Base-by-base conservation (phyloP, 1,140 invertebrate species). In the Campodea augens region DNA sequence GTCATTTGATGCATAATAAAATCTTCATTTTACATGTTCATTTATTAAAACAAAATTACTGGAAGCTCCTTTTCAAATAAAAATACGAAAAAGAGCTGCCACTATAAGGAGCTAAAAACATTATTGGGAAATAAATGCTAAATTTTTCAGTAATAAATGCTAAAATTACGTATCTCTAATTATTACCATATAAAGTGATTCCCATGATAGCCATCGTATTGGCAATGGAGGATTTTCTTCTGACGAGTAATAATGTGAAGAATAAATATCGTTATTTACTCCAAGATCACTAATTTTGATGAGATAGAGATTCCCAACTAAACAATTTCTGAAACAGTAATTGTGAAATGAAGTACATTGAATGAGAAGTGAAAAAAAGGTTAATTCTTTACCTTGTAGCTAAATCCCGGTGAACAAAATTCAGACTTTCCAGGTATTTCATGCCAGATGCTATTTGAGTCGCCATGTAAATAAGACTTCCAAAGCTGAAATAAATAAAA, bases 241-340 rank as follows among this genome's bases (percentile, higher is more conserved):
- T 4, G 84, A 74, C 55, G 78, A 77, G 60, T 79, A 83, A 61
- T 90, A 90, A 61, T 91, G 85, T 25, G 72, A 69, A 15, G 75
- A 69, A 60, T 89, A 91, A n/a, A 80, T 57, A 63, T 84, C 81
- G 55, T 84, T 81, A 63, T 84, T 83, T 27, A 85, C 86, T 18
- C 84, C 85, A 62, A 90, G 88, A 62, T 91, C 86, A 41, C 83
- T 85, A 51, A 91, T 88, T 67, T 90, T 90, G 47, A 90, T 77
- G 49, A 80, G 74, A 60, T 82, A 86, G 43, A 74, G 74, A 56
- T 81, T 78, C 37, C 85, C 84, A 38, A 91, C 77, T 20, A 92
- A 63, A 57, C 82, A 86, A 60, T 92, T 91, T 52, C 87, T 80
- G 61, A 36, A 68, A 66, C 49, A 47, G 43, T 45, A n/a, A n/a